Evolutionary conservation across 2,113 vertebrate genomes (phyloP), one percentile per base, ranked within the genome.

Genomic region (Gorsachius goisagi): DNA sequence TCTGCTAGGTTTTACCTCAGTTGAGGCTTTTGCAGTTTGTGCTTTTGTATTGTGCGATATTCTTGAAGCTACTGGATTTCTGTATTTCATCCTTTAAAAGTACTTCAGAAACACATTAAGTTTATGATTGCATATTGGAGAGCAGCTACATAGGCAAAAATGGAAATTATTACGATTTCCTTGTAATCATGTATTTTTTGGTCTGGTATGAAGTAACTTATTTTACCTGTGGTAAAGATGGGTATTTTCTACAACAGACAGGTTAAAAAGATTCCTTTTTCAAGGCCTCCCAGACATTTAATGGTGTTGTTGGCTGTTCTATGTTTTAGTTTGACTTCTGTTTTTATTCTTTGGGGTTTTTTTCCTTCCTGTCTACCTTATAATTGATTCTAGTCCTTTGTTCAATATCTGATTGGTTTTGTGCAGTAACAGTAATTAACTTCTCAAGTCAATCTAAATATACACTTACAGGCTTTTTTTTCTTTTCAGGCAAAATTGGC

Each of bases 401-500:
- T 82, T 94, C 44, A 55, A 1, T 60, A 28, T 75, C 45, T 82
- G 35, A 17, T 85, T 90, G 18, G 50, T 21, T 76, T 59, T 39
- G 8, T 77, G 15, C 73, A 44, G 14, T 73, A 60, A 45, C 8
- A 62, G 13, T 41, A 53, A 26, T 32, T 64, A 64, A 30, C 24
- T 78, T 78, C 24, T 72, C 15, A 64, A 56, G 26, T 59, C 77
- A 41, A 30, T 78, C 28, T 37, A 50, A 77, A 12, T 74, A 33
- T 1, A 23, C 8, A 11, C 52, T 82, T 81, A 53, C 0, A 66
- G 53, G 9, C 6, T 58, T 88, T 35, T 35, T 93, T 91, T 59
- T 73, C 16, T 95, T 89, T 53, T 22, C 66, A 99, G 99, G 99
- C 99, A 41, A 99, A 99, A 95, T 86, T 99, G 89, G 99, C 99